These are phyloP conservation scores for Heliconius ethilla DNA, from an alignment of 2,888 invertebrate genomes.

Conservation along the genomic window DNA sequence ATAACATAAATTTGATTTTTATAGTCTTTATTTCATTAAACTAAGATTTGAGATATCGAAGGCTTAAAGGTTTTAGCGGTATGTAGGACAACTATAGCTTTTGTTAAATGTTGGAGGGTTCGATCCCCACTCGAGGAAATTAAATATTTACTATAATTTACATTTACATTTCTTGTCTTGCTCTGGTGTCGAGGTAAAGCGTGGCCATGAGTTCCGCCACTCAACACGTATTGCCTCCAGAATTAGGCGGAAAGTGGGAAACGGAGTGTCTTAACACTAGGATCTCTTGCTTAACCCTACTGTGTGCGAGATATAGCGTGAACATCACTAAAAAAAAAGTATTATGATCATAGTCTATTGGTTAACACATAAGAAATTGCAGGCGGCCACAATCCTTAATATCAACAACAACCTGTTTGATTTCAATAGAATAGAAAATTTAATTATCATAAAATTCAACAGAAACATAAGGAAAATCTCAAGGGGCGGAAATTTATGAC, in stretches of 20 bases:
- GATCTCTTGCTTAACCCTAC: too few relatives aligned
- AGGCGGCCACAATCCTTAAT: background rate
- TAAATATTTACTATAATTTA: too few relatives aligned
- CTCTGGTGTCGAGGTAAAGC: too few relatives aligned
- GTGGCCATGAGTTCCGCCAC: too few relatives aligned
- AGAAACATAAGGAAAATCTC: constrained; percentile 37
- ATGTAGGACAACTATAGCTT: background rate
- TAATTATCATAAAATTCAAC: constrained; percentile 36
- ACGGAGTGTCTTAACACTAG: too few relatives aligned
- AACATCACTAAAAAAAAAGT: too few relatives aligned
- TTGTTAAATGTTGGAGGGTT: background rate
- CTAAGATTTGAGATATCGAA: background rate
- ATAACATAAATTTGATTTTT: constrained; percentile 44
- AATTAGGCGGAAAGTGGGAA: too few relatives aligned
- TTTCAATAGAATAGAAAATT: constrained; percentile 32
- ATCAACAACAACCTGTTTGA: background rate
- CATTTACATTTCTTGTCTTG: too few relatives aligned
- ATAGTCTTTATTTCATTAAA: constrained; percentile 15
- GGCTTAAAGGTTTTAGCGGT: background rate
- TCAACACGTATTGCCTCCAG: too few relatives aligned
- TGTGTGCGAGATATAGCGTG: too few relatives aligned
- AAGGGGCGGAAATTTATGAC: constrained; percentile 55
- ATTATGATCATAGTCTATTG: too few relatives aligned
- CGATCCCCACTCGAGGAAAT: too few relatives aligned
- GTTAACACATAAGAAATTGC: background rate